Evolutionary conservation across 2,113 vertebrate genomes (phyloP).

Genomic region (Urocolius indicus): DNA sequence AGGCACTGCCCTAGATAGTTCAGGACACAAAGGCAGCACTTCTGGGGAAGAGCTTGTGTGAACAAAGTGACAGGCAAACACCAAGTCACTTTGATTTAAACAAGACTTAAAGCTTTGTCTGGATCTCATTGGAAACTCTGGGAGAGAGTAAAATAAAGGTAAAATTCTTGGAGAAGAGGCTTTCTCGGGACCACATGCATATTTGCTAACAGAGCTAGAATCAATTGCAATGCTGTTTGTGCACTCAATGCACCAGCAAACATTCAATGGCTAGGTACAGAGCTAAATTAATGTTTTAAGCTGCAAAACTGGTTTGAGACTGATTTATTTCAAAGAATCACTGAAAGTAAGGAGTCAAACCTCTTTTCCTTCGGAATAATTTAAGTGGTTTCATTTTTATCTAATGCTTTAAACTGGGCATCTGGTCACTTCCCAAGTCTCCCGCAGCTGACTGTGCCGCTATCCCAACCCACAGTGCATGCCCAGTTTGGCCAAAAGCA

Average conservation of each 20-base stretch:
- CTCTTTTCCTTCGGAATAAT: not conserved
- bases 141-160: not conserved
- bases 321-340: not conserved
- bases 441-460: not conserved
- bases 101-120: not conserved
- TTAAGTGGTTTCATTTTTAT: not conserved
- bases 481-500: constrained; percentile 31
- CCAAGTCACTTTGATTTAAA: not conserved
- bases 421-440: not conserved
- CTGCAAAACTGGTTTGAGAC: not conserved
- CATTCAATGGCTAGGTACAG: not conserved
- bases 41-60: not conserved
- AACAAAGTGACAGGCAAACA: not conserved
- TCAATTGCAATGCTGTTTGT: not conserved
- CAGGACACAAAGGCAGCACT: not conserved
- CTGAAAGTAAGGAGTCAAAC: not conserved
- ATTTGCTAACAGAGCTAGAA: not conserved
- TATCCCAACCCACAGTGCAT: not conserved
- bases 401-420: not conserved
- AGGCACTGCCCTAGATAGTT: not conserved
- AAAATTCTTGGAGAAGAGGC: not conserved
- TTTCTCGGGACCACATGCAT: not conserved
- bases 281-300: not conserved
- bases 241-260: not conserved
- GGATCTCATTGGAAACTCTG: not conserved